These are phyloP conservation scores for Schizopygopsis pylzovi DNA, from an alignment of 2,797 vertebrate genomes.

Conservation along the genomic window DNA sequence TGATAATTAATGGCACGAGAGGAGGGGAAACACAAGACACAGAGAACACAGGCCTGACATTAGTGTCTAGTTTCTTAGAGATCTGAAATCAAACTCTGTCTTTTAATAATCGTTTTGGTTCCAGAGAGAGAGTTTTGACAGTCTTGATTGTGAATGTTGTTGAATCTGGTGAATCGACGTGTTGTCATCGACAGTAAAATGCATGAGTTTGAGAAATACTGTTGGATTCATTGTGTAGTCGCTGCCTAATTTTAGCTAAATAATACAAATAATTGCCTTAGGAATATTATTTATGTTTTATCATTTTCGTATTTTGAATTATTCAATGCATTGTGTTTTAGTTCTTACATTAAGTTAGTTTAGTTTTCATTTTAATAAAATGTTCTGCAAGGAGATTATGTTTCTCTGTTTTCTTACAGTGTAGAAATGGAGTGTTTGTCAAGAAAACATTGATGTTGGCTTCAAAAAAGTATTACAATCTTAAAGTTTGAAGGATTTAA, in stretches of 20 bases:
- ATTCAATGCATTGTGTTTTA: not conserved
- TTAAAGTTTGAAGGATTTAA: not conserved
- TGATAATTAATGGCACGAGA: too few relatives aligned
- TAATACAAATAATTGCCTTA: too few relatives aligned
- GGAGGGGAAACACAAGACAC: too few relatives aligned
- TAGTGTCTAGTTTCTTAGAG: slow-evolving; percentile 1
- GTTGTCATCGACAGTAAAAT: not conserved
- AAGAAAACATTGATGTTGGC: not conserved
- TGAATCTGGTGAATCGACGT: not conserved
- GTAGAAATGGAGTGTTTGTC: not conserved
- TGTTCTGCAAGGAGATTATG: not conserved
- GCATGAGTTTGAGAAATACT: not conserved
- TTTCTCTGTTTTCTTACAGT: not conserved
- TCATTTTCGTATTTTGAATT: not conserved
- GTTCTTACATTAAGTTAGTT: not conserved
- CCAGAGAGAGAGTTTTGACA: too few relatives aligned
- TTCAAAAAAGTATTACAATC: not conserved
- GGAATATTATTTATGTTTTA: too few relatives aligned
- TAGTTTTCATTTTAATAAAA: not conserved
- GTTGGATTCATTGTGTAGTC: not conserved
- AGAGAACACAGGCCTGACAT: too few relatives aligned
- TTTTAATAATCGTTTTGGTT: not conserved
- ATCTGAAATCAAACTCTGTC: not conserved
- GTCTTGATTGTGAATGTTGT: not conserved
- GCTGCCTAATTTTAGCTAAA: too few relatives aligned